Evolutionary conservation across 1,140 invertebrate species (phyloP), one percentile per base, ranked within the genome.

Genomic region (Drosophila tsacasi): DNA sequence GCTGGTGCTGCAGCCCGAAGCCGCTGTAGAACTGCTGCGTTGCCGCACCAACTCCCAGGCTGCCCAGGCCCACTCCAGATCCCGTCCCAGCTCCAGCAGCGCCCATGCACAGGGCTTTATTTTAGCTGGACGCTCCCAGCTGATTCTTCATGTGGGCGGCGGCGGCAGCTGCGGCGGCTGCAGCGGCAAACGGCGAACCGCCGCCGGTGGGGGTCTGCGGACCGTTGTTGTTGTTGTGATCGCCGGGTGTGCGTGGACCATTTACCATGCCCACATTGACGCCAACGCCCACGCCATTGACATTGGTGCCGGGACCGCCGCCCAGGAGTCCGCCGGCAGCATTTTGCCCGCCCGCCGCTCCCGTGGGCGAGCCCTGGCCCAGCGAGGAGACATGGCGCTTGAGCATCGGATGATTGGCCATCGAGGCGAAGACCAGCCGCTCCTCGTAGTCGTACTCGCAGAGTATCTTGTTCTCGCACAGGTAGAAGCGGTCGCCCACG

Each of bases 381-480:
- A 93, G 55, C 1, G 89, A 86, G n/a, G 81, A 96, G 21, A 97
- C 96, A 93, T 98, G 97, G 78, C 97, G 94, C 93, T 98, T 98
- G 61, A 98, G 95, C 93, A 98, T 97, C 52, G 97, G 97, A 92
- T 98, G 97, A 93, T 97, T 97, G 32, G 97, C 96, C 96, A 98
- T 97, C 91, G 97, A 97, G 44, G 97, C 97, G 93, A 98, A 98
- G 46, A 98, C 96, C 93, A 98, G 94, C 72, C 97, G 94, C 93
- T 99, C 98, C 93, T 99, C 98, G 93, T 99, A 99, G 93, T 99
- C 98, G 93, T 98, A 98, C 93, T 99, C 98, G 94, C 98, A 99
- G 17, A 99, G 95, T 78, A 99, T 99, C 94, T 98, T 98, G 94
- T 99, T 99, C 93, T 99, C 98, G 94, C 97, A 98, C 77, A 99